Evolutionary conservation across 2,113 vertebrate species (phyloP).

Genomic region (Cephalopholis sonnerati): DNA sequence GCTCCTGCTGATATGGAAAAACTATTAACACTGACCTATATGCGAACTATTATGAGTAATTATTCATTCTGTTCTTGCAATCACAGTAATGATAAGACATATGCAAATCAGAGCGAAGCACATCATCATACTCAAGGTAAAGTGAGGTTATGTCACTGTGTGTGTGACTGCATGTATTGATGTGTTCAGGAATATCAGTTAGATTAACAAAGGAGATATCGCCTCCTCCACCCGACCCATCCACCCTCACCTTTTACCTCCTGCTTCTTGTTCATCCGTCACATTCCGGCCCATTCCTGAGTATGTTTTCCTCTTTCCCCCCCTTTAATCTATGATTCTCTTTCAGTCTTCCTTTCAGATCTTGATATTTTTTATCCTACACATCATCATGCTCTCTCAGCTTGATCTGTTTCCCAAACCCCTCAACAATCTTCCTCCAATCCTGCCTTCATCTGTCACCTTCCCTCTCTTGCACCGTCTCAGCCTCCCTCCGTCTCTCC

Average conservation of each 20-base stretch:
- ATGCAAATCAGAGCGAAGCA: slow-evolving; percentile 12
- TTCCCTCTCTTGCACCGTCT: slow-evolving; percentile 35
- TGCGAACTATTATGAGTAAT: slow-evolving; percentile 1
- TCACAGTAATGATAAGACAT: slow-evolving; percentile 23
- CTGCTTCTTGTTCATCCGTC: background rate
- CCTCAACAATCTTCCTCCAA: slow-evolving; percentile 46
- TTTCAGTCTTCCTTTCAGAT: slow-evolving; percentile 17
- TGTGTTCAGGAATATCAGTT: background rate
- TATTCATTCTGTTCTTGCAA: slow-evolving; percentile 12
- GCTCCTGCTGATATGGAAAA: slow-evolving; percentile 13
- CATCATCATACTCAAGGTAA: background rate
- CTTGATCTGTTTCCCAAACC: slow-evolving; percentile 53
- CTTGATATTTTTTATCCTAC: slow-evolving; percentile 16
- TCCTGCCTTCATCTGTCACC: slow-evolving; percentile 52
- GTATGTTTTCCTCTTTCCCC: slow-evolving; percentile 16
- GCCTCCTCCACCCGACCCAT: background rate
- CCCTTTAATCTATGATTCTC: slow-evolving; percentile 26
- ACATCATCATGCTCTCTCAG: slow-evolving; percentile 25
- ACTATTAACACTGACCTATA: slow-evolving; percentile 8
- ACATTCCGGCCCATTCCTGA: background rate
- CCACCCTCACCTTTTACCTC: slow-evolving; percentile 6
- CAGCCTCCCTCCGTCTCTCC: slow-evolving; percentile 35
- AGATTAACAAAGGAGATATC: slow-evolving; percentile 3
- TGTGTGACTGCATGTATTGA: slow-evolving; percentile 10
- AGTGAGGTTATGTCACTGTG: background rate